Evolutionary conservation across 2,113 vertebrate species (phyloP), one percentile per base, ranked within the genome.

Genomic region (Hepsetus odoe): DNA sequence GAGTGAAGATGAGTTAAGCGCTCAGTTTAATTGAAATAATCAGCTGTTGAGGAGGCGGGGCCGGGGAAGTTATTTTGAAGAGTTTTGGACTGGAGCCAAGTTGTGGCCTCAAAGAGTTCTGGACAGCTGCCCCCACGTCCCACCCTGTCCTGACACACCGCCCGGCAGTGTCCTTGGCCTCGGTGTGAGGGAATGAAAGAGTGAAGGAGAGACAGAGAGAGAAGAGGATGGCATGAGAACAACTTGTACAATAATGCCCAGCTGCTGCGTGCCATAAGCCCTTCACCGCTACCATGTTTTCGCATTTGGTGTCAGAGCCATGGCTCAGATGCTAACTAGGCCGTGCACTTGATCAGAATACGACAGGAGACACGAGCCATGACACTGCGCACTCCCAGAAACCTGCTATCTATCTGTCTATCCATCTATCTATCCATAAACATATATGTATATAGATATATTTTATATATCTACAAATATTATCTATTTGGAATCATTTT

Each of bases 241-340:
- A 56, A 67, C 59, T 72, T 76, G 72, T 64, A 66, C 72, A 26
- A 83, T 83, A 83, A 76, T 72, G 67, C 69, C 55, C 82, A 83
- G 82, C 82, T 80, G 82, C 68, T 72, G 18, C 82, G 67, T 83
- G 61, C 53, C 77, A 73, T 4, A 20, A 28, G n/a, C 13, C 44
- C 53, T 69, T 62, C 49, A 51, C 26, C 53, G 72, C 71, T 74
- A 24, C 46, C 74, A 64, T 1, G 55, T 70, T 76, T 83, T 72
- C 62, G 72, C 68, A 76, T 58, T 72, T 80, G 38, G 53, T 30
- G 20, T 14, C 72, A 79, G 22, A n/a, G 44, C 20, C 56, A 73
- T 40, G 59, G 40, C 18, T 67, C 73, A 68, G 65, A 46, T 80
- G 76, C 56, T 53, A 64, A 42, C 38, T 35, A 65, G 33, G 14